A percentile compares a stretch with the other conserved stretches of the same genome.
These are phyloP conservation scores for Eurytoma californica DNA, from an alignment of 2,888 invertebrate genomes.

Conservation along the genomic window DNA sequence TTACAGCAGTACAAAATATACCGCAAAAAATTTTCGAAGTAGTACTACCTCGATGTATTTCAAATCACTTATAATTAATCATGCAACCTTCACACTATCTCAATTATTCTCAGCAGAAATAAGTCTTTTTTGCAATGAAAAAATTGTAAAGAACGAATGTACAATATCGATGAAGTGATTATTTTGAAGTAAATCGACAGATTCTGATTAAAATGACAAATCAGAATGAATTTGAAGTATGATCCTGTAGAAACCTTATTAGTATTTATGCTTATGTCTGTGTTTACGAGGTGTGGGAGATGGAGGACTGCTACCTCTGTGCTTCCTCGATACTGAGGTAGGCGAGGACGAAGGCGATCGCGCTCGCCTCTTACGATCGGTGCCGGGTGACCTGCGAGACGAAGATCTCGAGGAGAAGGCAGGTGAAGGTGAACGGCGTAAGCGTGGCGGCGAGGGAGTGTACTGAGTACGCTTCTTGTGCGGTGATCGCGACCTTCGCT, in stretches of 20 bases:
- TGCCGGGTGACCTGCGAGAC: constrained; percentile 64
- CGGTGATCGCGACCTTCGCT: constrained; percentile 74
- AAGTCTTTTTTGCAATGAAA: constrained; percentile 18
- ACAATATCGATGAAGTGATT: constrained; percentile 1
- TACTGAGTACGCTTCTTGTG: constrained; percentile 64
- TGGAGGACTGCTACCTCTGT: constrained; percentile 70
- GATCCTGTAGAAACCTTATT: constrained; percentile 53
- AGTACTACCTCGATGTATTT: constrained; percentile 6
- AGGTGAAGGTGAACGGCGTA: constrained; percentile 72
- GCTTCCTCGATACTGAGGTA: constrained; percentile 69
- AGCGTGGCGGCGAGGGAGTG: constrained; percentile 72
- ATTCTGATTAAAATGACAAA: constrained; percentile 3
- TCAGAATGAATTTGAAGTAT: constrained; percentile 25
- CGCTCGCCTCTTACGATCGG: constrained; percentile 69
- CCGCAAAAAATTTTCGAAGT: background rate
- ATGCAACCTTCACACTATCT: constrained; percentile 5
- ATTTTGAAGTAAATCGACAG: constrained; percentile 1
- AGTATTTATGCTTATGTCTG: constrained; percentile 78
- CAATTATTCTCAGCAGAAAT: constrained; percentile 3
- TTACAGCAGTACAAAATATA: constrained; percentile 34
- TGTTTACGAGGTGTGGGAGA: constrained; percentile 77
- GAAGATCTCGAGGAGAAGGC: constrained; percentile 66
- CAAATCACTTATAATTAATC: constrained; percentile 17
- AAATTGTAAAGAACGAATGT: constrained; percentile 7
- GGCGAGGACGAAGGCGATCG: constrained; percentile 73